Evolutionary conservation across 2,113 vertebrate species (phyloP).

Genomic region (Chauna torquata): DNA sequence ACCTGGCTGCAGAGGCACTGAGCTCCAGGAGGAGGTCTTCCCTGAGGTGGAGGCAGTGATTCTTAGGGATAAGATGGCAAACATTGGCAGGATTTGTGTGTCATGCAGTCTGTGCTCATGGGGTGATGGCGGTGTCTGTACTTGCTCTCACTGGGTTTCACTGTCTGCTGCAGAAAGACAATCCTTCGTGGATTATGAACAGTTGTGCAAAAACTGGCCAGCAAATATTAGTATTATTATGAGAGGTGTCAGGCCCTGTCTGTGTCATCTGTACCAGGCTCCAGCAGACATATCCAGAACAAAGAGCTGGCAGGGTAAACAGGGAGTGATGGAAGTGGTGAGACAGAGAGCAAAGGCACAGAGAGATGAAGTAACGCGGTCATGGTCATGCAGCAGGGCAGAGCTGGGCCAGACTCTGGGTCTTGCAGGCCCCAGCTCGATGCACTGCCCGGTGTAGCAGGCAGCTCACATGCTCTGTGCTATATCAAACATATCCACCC

Average conservation of each 20-base stretch:
- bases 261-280: background rate
- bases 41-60: background rate
- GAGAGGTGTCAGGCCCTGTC: background rate
- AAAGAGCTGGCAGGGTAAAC: background rate
- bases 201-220: background rate
- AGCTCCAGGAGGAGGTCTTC: background rate
- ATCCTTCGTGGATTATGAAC: background rate
- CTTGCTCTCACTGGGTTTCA: background rate
- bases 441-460: background rate
- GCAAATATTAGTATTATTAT: background rate
- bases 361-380: background rate
- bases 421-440: fast-evolving
- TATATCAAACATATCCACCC: background rate
- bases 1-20: background rate
- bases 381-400: background rate
- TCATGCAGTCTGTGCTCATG: background rate
- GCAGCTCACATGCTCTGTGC: background rate
- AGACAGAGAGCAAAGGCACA: background rate
- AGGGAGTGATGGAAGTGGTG: background rate
- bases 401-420: background rate
- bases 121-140: background rate
- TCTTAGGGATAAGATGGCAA: background rate
- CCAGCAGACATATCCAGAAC: background rate
- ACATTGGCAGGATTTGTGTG: background rate
- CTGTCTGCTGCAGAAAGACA: background rate